These are phyloP conservation scores for Kradibia gibbosae DNA, from an alignment of 1,140 invertebrate genomes.

Conservation along the genomic window DNA sequence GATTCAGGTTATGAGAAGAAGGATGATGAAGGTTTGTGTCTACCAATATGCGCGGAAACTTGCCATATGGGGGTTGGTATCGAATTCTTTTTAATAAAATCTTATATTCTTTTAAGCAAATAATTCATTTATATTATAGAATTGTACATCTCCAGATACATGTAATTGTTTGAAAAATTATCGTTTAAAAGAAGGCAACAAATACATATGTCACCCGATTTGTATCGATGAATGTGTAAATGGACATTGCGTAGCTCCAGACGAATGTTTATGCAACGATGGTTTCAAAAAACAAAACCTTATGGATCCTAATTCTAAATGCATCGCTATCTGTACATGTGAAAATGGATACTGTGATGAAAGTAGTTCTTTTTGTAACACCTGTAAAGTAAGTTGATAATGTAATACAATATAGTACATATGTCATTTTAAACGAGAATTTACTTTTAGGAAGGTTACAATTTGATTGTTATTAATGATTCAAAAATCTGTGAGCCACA, in stretches of 20 bases:
- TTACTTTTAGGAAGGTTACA: slow-evolving; percentile 45
- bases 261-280: slow-evolving; percentile 51
- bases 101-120: not conserved
- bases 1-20: slow-evolving; percentile 50
- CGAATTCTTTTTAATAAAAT: not conserved
- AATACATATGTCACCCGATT: slow-evolving; percentile 46
- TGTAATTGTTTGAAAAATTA: slow-evolving; percentile 51
- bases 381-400: slow-evolving; percentile 18
- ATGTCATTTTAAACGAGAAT: not conserved
- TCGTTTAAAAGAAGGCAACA: not conserved
- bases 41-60: slow-evolving; percentile 48
- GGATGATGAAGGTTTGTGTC: slow-evolving; percentile 16
- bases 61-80: slow-evolving; percentile 53
- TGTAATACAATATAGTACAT: not conserved
- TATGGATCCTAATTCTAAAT: slow-evolving; percentile 29
- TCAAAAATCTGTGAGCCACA: slow-evolving; percentile 27
- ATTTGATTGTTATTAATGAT: not conserved
- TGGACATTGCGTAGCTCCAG: slow-evolving; percentile 53
- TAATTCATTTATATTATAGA: not conserved
- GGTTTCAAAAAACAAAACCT: slow-evolving; percentile 51
- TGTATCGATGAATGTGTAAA: slow-evolving; percentile 51
- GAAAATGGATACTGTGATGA: slow-evolving; percentile 51
- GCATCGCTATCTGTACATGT: slow-evolving; percentile 53
- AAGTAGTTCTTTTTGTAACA: slow-evolving; percentile 33
- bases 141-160: slow-evolving; percentile 43